These are phyloP conservation scores for Sinosuthora webbiana DNA, from an alignment of 2,113 vertebrate genomes.

Conservation along the genomic window DNA sequence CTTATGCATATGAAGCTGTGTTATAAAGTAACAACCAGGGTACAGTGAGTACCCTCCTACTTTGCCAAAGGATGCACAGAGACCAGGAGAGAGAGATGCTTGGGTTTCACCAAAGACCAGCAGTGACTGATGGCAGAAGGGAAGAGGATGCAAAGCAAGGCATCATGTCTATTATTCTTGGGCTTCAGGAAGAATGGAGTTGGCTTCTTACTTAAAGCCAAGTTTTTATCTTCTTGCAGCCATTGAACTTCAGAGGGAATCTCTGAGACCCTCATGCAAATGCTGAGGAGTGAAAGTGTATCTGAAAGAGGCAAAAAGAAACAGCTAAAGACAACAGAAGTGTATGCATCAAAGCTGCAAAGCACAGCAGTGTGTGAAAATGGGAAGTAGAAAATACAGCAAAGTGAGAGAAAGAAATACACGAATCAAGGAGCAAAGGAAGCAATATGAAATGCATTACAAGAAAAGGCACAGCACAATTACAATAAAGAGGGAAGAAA, in stretches of 20 bases:
- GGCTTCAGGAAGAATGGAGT: not conserved
- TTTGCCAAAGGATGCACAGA: not conserved
- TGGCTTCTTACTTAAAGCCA: not conserved
- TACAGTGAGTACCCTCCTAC: not conserved
- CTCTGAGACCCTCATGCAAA: not conserved
- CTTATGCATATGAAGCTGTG: fast-evolving
- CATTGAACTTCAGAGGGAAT: not conserved
- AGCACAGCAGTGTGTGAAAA: not conserved
- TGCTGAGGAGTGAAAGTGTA: not conserved
- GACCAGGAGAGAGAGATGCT: not conserved
- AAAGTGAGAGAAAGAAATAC: not conserved
- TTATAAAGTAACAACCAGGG: not conserved
- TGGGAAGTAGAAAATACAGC: not conserved
- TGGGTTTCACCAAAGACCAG: not conserved
- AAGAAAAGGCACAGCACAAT: not conserved
- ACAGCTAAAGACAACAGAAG: not conserved
- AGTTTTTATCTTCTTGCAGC: not conserved
- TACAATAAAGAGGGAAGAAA: not conserved
- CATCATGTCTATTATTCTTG: not conserved
- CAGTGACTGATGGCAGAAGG: not conserved
- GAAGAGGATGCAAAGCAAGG: not conserved
- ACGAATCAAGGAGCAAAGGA: not conserved
- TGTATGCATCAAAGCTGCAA: not conserved
- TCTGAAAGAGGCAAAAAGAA: not conserved
- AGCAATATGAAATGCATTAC: not conserved